Percentiles rank a stretch among this genome's conserved stretches.
phyloP scores from a whole-genome alignment of 1,140 invertebrate genomes.

The Solen grandis region DNA sequence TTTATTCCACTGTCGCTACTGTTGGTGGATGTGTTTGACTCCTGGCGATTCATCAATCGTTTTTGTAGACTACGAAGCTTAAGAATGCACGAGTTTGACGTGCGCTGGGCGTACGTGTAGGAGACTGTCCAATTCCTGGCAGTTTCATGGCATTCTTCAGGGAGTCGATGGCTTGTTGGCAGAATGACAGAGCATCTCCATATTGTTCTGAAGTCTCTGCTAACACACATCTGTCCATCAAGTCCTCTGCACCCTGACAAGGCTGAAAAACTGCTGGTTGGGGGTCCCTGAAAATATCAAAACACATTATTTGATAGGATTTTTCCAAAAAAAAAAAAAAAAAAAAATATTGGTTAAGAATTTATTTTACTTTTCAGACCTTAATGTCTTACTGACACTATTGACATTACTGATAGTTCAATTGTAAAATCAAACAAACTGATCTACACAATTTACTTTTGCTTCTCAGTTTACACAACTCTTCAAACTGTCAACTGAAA shows the following conservation, averaged over 20 bases:
- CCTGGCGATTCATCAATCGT: constrained; percentile 52
- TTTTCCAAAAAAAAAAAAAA: too few species aligned
- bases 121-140: constrained; percentile 93
- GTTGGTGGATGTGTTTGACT: constrained; percentile 59
- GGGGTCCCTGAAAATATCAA: constrained; percentile 7
- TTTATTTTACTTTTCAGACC: too few species aligned
- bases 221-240: constrained; percentile 76
- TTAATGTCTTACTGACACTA: too few species aligned
- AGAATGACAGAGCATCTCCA: constrained; percentile 61
- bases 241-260: constrained; percentile 71
- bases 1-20: constrained; percentile 56
- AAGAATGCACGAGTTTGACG: constrained; percentile 96
- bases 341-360: too few species aligned
- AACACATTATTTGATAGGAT: too few species aligned
- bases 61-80: constrained; percentile 90
- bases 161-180: constrained; percentile 73
- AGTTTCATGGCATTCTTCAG: constrained; percentile 93
- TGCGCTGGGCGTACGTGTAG: constrained; percentile 93
- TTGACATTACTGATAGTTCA: too few species aligned
- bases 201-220: constrained; percentile 71
- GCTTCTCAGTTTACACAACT: too few species aligned
- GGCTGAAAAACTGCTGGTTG: constrained; percentile 64
- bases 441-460: too few species aligned
- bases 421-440: too few species aligned
- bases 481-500: too few species aligned